Conservation (phyloP, 1,140 invertebrate species). For the Formica exsecta region DNA sequence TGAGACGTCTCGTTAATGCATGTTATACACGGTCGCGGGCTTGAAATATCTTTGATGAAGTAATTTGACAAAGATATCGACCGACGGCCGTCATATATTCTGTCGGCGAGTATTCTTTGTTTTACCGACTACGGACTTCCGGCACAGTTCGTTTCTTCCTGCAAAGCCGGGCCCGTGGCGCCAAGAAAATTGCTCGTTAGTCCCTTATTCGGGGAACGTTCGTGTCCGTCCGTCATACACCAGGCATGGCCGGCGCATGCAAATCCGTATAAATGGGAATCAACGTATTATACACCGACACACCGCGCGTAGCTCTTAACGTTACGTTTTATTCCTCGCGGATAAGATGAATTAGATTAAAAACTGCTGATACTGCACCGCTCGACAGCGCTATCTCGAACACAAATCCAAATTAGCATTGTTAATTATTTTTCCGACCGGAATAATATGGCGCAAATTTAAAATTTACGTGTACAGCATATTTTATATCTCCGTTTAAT, state of each 20-base stretch:
- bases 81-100: neutral
- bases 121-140: slow-evolving; percentile 50
- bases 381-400: slow-evolving; percentile 43
- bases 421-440: slow-evolving; percentile 61
- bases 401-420: slow-evolving; percentile 62
- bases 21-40: slow-evolving; percentile 16
- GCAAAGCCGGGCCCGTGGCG: slow-evolving; percentile 39
- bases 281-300: slow-evolving; percentile 49
- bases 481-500: slow-evolving; percentile 42
- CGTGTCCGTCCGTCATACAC: slow-evolving; percentile 57
- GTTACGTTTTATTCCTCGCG: slow-evolving; percentile 50
- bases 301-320: slow-evolving; percentile 33
- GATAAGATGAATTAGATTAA: slow-evolving; percentile 60
- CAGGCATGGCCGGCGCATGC: slow-evolving; percentile 38
- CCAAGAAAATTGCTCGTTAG: slow-evolving; percentile 62
- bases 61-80: slow-evolving; percentile 55
- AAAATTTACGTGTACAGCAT: slow-evolving; percentile 41
- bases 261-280: slow-evolving; percentile 64
- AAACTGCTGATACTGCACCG: slow-evolving; percentile 40
- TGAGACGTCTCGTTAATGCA: slow-evolving; percentile 36
- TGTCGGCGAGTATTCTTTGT: slow-evolving; percentile 41
- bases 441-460: slow-evolving; percentile 48
- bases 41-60: slow-evolving; percentile 50
- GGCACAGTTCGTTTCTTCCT: slow-evolving; percentile 55
- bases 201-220: slow-evolving; percentile 46